Evolutionary conservation across 1,140 invertebrate genomes (phyloP).

Genomic region (Orius laevigatus): DNA sequence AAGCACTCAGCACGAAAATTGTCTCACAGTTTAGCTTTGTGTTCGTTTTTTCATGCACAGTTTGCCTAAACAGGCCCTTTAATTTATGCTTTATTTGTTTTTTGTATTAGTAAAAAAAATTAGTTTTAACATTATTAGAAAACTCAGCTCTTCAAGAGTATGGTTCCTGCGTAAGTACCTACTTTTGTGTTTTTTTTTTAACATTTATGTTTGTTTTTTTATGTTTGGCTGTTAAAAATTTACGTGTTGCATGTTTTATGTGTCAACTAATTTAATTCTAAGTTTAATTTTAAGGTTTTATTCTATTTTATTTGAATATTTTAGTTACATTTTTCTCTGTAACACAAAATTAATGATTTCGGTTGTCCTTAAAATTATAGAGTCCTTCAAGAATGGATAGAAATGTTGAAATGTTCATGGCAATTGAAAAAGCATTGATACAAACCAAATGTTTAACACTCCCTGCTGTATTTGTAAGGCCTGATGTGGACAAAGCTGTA

Average conservation of each 20-base stretch:
- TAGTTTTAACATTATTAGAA: too few species aligned
- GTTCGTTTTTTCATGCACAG: too few species aligned
- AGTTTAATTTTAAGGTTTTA: background rate
- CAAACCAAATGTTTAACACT: constrained; percentile 61
- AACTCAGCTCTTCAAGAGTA: too few species aligned
- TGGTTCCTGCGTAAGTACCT: too few species aligned
- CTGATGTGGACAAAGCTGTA: constrained; percentile 73
- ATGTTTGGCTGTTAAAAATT: background rate
- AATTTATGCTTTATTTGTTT: too few species aligned
- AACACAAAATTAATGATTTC: background rate
- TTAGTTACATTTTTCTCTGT: background rate
- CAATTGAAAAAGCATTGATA: constrained; percentile 72
- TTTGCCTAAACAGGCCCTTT: too few species aligned
- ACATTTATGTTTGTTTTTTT: background rate
- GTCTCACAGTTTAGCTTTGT: too few species aligned
- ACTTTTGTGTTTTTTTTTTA: background rate
- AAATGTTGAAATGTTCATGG: constrained; percentile 86
- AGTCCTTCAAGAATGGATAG: constrained; percentile 80
- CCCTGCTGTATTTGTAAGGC: constrained; percentile 63
- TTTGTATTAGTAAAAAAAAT: too few species aligned
- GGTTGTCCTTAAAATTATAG: constrained; percentile 31
- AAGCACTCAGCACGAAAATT: too few species aligned
- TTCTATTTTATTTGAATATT: background rate
- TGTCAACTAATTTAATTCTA: background rate
- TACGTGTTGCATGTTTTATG: background rate